Conservation (phyloP, 23 tunicate genomes). For the Trididemnum clinides region DNA sequence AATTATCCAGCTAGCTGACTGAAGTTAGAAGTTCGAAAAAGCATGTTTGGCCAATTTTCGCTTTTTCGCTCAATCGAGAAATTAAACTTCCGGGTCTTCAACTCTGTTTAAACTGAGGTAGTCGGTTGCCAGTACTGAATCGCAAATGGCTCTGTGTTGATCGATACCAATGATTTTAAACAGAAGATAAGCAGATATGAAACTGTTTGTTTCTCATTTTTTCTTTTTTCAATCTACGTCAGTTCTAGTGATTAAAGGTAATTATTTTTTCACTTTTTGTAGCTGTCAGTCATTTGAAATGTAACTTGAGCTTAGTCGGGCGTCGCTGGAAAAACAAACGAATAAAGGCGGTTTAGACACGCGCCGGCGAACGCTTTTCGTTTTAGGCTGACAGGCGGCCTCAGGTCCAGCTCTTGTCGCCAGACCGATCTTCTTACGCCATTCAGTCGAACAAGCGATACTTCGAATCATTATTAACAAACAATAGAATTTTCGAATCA, state of each 20-base stretch:
- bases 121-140: too few relatives aligned
- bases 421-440: not conserved
- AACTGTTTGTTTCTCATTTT: not conserved
- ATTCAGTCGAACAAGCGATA: conserved; percentile 16
- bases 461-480: conserved; percentile 1
- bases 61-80: too few relatives aligned
- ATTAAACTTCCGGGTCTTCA: too few relatives aligned
- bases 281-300: not conserved
- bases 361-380: conserved; percentile 10
- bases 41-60: too few relatives aligned
- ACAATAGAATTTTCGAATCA: conserved; percentile 21
- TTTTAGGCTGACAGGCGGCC: conserved; percentile 46
- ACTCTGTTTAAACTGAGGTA: too few relatives aligned
- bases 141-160: not conserved
- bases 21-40: too few relatives aligned
- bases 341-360: conserved; percentile 41
- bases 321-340: conserved; percentile 57
- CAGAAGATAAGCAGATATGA: not conserved
- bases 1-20: too few relatives aligned
- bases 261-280: not conserved
- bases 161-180: not conserved
- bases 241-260: not conserved
- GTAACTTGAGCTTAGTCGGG: not conserved
- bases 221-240: not conserved
- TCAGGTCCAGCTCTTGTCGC: conserved; percentile 23